Base-by-base conservation (phyloP, 2,888 invertebrate genomes). In the Penaeus monodon region DNA sequence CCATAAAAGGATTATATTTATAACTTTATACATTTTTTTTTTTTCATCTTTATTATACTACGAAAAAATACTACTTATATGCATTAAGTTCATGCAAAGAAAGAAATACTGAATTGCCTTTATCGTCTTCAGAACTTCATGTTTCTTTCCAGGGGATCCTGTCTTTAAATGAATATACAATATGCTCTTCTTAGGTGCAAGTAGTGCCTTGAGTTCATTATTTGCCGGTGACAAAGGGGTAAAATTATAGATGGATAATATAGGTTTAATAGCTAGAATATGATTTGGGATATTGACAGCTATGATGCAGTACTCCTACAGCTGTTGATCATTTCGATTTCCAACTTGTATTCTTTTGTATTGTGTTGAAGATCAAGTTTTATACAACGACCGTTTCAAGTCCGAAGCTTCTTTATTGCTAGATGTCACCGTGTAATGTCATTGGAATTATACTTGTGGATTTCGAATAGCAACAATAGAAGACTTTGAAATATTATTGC, bases 191-290 rank as follows among this genome's bases (percentile, higher is more conserved):
- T 77, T 77, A 77, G 44, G 57, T 77, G 73, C 77, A 38, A 24
- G 77, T 38, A 77, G 77, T 77, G 77, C 77, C 77, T 77, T 77
- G 44, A 77, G 44, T 17, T 57, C 12, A 57, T 77, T 77, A 24
- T 77, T 77, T 77, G 49, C 33, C 73, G 33, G 33, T 73, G 38
- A 73, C 38, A 10, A 38, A 38, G 73, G 73, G 38, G 29, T 38
- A 38, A 73, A 33, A 73, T 73, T 73, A 29, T 20, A 38, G 3
- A 20, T 57, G 57, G 57, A 57, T 44, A 2, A 57, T 14, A 14
- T 57, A 57, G 14, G 17, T 57, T 57, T 57, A 17, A 57, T 57
- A 49, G 14, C 12, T 49, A 57, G 4, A 20, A 57, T 57, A 57
- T 17, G 57, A 57, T 20, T 20, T 17, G 10, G 57, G 57, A 57